A percentile compares a stretch with the other conserved stretches of the same genome.
These are phyloP conservation scores for Lagorchestes hirsutus DNA, from an alignment of 2,797 vertebrate genomes.

Conservation along the genomic window DNA sequence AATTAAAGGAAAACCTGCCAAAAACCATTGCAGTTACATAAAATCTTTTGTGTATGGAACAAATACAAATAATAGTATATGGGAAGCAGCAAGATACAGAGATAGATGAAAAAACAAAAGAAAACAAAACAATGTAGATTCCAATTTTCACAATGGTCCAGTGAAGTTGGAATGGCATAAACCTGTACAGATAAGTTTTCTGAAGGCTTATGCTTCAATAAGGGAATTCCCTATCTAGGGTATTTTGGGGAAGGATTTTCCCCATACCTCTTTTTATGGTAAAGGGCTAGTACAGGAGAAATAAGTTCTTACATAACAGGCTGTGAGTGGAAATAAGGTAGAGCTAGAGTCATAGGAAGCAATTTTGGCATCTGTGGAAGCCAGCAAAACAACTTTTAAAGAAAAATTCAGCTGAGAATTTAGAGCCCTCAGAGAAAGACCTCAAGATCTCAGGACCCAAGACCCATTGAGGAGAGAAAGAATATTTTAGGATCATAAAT, in stretches of 20 bases:
- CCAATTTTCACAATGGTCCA: neutral
- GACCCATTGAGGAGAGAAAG: neutral
- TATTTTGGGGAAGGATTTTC: neutral
- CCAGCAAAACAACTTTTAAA: neutral
- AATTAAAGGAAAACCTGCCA: constrained; percentile 64
- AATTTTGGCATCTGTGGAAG: neutral
- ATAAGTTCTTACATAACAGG: neutral
- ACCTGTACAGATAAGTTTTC: neutral
- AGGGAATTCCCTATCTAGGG: neutral
- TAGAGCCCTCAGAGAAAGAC: neutral
- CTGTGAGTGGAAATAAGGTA: neutral
- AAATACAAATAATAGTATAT: constrained; percentile 32
- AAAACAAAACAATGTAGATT: neutral
- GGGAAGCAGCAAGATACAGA: constrained; percentile 14
- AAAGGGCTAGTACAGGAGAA: neutral
- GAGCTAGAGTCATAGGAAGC: neutral
- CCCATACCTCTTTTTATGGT: neutral
- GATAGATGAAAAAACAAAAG: neutral
- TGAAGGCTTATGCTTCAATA: neutral
- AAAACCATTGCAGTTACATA: constrained; percentile 75
- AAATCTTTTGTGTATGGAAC: constrained; percentile 70
- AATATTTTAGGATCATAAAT: neutral
- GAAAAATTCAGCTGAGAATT: neutral
- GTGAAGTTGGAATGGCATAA: neutral
- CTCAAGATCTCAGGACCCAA: neutral